Evolutionary conservation across 2,113 vertebrate species (phyloP).

Genomic region (Mionectes macconnelli): DNA sequence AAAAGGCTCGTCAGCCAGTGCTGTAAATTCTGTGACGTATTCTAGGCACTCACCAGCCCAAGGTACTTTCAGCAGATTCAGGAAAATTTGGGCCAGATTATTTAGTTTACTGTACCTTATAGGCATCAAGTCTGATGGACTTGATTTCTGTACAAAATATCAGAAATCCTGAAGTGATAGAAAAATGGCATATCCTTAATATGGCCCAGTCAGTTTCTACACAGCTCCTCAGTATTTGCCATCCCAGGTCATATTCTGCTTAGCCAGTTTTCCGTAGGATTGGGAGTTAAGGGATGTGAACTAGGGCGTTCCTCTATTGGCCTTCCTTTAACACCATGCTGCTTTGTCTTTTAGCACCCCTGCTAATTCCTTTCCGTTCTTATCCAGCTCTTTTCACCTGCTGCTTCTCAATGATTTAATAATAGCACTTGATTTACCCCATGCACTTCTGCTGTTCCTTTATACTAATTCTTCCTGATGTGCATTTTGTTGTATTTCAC

Average conservation of each 20-base stretch:
- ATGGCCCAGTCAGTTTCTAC: not conserved
- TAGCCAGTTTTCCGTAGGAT: not conserved
- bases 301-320: fast-evolving
- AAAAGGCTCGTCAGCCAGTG: not conserved
- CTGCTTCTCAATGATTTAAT: not conserved
- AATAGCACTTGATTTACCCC: not conserved
- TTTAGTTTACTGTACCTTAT: not conserved
- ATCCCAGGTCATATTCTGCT: not conserved
- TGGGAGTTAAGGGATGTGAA: not conserved
- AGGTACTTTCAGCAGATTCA: not conserved
- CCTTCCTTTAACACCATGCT: not conserved
- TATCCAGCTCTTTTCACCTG: not conserved
- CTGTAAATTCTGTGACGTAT: not conserved
- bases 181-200: not conserved
- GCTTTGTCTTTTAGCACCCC: not conserved
- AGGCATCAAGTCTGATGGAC: not conserved
- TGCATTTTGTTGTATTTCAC: not conserved
- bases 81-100: not conserved
- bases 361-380: not conserved
- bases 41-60: not conserved
- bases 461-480: not conserved
- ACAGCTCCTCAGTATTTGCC: not conserved
- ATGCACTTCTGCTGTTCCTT: not conserved
- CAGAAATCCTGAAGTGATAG: not conserved
- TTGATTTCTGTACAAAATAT: not conserved